These are phyloP conservation scores for Numenius arquata DNA, from an alignment of 2,113 vertebrate genomes.

Conservation along the genomic window DNA sequence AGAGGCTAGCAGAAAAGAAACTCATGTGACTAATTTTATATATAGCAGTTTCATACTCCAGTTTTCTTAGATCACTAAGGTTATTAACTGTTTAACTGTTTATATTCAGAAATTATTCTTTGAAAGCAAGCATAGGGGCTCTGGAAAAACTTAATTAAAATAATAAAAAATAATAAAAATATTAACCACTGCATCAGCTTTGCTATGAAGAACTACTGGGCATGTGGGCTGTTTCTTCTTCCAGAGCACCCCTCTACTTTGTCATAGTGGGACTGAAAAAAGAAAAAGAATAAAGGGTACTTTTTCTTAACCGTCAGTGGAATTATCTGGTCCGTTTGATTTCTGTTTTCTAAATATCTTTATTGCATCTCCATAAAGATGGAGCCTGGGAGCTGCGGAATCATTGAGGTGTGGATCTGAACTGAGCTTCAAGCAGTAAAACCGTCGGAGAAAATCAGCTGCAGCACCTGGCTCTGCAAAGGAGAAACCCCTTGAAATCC, in stretches of 20 bases:
- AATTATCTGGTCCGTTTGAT: background rate
- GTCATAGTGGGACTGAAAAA: background rate
- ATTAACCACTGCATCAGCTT: background rate
- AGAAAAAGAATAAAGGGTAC: background rate
- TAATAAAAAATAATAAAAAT: background rate
- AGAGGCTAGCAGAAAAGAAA: background rate
- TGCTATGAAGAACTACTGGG: background rate
- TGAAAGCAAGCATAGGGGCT: background rate
- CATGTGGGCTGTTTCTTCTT: background rate
- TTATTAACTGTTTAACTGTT: background rate
- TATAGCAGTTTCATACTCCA: background rate
- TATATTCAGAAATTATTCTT: background rate
- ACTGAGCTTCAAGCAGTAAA: background rate
- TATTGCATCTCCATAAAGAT: background rate
- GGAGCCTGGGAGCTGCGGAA: background rate
- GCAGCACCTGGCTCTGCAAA: background rate
- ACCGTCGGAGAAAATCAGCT: background rate
- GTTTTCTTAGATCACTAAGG: background rate
- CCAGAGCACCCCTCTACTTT: background rate
- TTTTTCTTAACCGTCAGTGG: background rate
- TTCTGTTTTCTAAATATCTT: background rate
- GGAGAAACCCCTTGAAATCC: background rate
- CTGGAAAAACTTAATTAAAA: background rate
- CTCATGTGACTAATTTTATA: background rate
- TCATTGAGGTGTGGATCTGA: background rate